Base-by-base conservation (phyloP, 2,797 vertebrate species). In the Oreochromis mossambicus region DNA sequence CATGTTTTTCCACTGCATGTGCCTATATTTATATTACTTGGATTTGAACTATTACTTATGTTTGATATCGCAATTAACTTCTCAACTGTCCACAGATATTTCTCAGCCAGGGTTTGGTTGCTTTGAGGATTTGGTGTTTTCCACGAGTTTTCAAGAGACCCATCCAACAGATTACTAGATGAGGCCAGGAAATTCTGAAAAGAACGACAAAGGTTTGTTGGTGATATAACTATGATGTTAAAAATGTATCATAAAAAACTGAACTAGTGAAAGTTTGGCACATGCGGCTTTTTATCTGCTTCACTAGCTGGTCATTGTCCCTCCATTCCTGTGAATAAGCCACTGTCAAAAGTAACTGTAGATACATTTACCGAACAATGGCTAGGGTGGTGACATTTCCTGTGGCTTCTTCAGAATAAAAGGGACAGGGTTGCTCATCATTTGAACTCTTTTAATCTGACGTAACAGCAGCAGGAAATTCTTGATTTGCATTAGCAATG, bases 91-190 rank as follows among this genome's bases (percentile, higher is more conserved):
- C 0, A 0, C 83, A 97, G 75, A 80, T 93, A 96, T 3, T 0
- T 50, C 51, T 68, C n/a, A 29, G 95, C 81, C 38, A 94, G 0
- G 10, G 79, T 10, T 1, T 1, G 0, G 43, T 8, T 29, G 4
- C 0, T 2, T 0, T 6, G 0, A 0, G 2, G 0, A 4, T 0
- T 0, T 0, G 3, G 24, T 0, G 0, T 1, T 0, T 7, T 63
- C 95, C 95, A 95, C 0, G 84, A 19, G 0, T 1, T 0, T 6
- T 0, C 0, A 14, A 94, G 85, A 78, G 76, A 51, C 0, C 2
- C 0, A 0, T 94, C 83, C 58, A 97, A 24, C 63, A 96, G 38
- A 82, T 96, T 95, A 84, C 95, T 96, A 63, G 94, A 91, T 54
- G 95, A 91, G 1, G 8, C 8, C 54, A 96, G 12, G 34, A 96